Base-by-base conservation (phyloP, 1,140 invertebrate species). In the Bombus superbus region DNA sequence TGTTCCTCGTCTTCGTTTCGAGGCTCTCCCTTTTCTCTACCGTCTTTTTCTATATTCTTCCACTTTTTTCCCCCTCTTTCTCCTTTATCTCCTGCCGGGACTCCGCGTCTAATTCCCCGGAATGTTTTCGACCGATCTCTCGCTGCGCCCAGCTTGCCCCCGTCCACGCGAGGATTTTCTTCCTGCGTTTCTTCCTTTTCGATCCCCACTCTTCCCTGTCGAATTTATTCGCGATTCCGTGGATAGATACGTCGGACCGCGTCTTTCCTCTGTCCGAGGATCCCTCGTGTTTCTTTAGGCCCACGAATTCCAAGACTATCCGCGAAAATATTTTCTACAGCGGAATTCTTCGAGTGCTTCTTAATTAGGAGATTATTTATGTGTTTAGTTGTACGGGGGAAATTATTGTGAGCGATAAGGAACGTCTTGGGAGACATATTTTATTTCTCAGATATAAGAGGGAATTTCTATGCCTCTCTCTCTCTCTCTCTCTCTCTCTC, bases 101-200 rank as follows among this genome's bases (percentile, higher is more conserved):
- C 86, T 88, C 86, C 90, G 86, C 91, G 89, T 93, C 92, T 94
- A 94, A 94, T 94, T 94, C 93, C 89, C 86, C 91, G 93, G 92
- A 93, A 94, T 94, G 92, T 94, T 93, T 93, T 94, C 89, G 90
- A 78, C 83, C 89, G 93, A 90, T 85, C 92, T 93, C 92, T 94
- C 91, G 92, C 93, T 92, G 92, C 62, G 92, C 93, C 85, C 93
- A 94, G 93, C 92, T 92, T 94, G 93, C 90, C 93, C 86, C 93
- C 93, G 86, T 92, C 93, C 86, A 87, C 73, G 74, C 78, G 44
- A 62, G 64, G 81, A 72, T 82, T 86, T 91, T 88, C 83, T 88
- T 91, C 74, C 64, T 82, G 44, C 59, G 77, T 77, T 81, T 86
- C 72, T 64, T 76, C 80, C 78, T 76, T 38, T 18, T 64, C 53